phyloP scores from a whole-genome alignment of 2,888 invertebrate genomes.

The Erebia palarica region DNA sequence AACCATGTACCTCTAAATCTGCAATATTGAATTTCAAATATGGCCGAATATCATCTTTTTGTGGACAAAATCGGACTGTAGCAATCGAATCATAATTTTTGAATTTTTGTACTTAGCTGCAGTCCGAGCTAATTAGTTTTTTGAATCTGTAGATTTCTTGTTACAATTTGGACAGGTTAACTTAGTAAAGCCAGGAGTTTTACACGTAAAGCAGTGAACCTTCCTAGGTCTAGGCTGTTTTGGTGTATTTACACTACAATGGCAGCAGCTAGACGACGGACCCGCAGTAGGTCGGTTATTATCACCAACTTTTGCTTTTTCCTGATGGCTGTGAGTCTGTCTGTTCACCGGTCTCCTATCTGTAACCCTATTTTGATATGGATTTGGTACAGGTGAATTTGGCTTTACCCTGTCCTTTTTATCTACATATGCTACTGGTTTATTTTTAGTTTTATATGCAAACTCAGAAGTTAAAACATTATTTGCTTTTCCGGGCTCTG shows the following conservation, averaged over 20 bases:
- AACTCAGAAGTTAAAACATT: background rate
- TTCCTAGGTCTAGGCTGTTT: background rate
- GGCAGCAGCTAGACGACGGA: background rate
- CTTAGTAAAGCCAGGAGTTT: background rate
- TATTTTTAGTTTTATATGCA: background rate
- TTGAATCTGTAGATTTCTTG: background rate
- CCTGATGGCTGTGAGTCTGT: background rate
- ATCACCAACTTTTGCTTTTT: background rate
- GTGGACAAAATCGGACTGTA: too few relatives aligned
- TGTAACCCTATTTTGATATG: background rate
- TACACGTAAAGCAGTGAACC: background rate
- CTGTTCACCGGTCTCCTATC: too few relatives aligned
- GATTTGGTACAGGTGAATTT: too few relatives aligned
- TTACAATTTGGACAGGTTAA: background rate
- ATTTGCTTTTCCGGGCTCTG: background rate
- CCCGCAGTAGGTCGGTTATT: background rate
- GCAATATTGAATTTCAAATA: too few relatives aligned
- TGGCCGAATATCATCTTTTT: too few relatives aligned
- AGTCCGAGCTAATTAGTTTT: background rate
- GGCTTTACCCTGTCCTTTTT: background rate
- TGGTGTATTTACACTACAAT: background rate
- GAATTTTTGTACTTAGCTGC: background rate
- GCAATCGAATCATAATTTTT: too few relatives aligned
- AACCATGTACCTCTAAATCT: too few relatives aligned
- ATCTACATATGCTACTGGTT: background rate